phyloP scores from a whole-genome alignment of 2,797 vertebrate genomes.

The Odontamblyopus rebecca region DNA sequence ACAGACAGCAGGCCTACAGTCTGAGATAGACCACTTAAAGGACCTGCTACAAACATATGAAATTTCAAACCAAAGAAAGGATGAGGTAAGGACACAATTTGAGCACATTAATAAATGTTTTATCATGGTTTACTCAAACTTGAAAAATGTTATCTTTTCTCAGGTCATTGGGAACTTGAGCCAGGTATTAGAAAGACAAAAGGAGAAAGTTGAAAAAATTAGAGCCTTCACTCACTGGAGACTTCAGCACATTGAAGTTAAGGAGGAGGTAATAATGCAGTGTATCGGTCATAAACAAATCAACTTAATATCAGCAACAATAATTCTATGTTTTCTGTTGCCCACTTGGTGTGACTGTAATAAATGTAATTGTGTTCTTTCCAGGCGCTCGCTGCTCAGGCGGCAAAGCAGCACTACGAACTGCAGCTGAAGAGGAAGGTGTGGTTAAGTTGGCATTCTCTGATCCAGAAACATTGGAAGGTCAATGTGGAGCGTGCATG shows the following conservation, averaged over 20 bases:
- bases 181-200: slow-evolving; percentile 85
- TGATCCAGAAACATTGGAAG: slow-evolving; percentile 84
- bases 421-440: slow-evolving; percentile 85
- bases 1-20: slow-evolving; percentile 75
- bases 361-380: slow-evolving; percentile 22
- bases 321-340: not conserved
- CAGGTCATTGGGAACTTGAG: slow-evolving; percentile 90
- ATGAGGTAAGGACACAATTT: slow-evolving; percentile 80
- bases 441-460: slow-evolving; percentile 85
- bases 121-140: not conserved
- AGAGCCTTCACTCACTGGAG: slow-evolving; percentile 88
- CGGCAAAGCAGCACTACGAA: slow-evolving; percentile 83
- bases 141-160: slow-evolving; percentile 6
- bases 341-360: slow-evolving; percentile 25
- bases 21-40: slow-evolving; percentile 82
- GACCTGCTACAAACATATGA: slow-evolving; percentile 86
- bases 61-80: slow-evolving; percentile 87
- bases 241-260: slow-evolving; percentile 78
- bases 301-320: not conserved
- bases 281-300: not conserved
- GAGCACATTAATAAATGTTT: not conserved
- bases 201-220: slow-evolving; percentile 87
- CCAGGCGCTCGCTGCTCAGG: slow-evolving; percentile 68
- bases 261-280: slow-evolving; percentile 81
- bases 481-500: slow-evolving; percentile 86